phyloP scores from a whole-genome alignment of 30 jellyfish, hydroid and myxozoan genomes.

The Turritopsis dohrnii region DNA sequence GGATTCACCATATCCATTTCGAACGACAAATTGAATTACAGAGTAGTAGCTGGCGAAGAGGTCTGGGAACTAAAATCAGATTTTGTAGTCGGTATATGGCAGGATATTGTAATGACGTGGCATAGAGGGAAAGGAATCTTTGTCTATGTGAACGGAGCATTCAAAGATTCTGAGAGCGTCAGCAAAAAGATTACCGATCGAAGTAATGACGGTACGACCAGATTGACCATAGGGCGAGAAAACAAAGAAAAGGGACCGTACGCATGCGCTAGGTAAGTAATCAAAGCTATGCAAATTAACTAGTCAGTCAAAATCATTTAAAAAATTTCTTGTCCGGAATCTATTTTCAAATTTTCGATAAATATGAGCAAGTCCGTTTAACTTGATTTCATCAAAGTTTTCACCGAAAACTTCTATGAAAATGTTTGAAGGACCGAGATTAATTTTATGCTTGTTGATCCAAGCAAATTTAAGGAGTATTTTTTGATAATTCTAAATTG shows the following conservation, averaged over 20 bases:
- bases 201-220: slow-evolving; percentile 57
- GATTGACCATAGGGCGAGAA: slow-evolving; percentile 69
- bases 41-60: slow-evolving; percentile 57
- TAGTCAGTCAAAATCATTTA: background rate
- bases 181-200: slow-evolving; percentile 52
- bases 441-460: no score
- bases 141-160: slow-evolving; percentile 86
- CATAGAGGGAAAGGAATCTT: slow-evolving; percentile 73
- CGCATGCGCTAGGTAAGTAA: slow-evolving; percentile 68
- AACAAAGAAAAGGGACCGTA: slow-evolving; percentile 74
- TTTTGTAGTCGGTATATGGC: slow-evolving; percentile 81
- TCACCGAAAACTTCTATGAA: no score
- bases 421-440: no score
- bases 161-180: slow-evolving; percentile 72
- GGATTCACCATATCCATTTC: slow-evolving; percentile 83
- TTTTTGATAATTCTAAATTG: no score
- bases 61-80: slow-evolving; percentile 88
- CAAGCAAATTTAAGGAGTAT: no score
- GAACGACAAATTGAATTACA: slow-evolving; percentile 72
- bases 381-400: no score
- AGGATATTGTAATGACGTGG: slow-evolving; percentile 97
- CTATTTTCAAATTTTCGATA: no score
- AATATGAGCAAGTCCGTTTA: no score
- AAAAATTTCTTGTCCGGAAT: no score
- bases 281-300: background rate